Evolutionary conservation across 1,140 invertebrate species (phyloP), one percentile per base, ranked within the genome.

Genomic region (Aphidius gifuensis): DNA sequence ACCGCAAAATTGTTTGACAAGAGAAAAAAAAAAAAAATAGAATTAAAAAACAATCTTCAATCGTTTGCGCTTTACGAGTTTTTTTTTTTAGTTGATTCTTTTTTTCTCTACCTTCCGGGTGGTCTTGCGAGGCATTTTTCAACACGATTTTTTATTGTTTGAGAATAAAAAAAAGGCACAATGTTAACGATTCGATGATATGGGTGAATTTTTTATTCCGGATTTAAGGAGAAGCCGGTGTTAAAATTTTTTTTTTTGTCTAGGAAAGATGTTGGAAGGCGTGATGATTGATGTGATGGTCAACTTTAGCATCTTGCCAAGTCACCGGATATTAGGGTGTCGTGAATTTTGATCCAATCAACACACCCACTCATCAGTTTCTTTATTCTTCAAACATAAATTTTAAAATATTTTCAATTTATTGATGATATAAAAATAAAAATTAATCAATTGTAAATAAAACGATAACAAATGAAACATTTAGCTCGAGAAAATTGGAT

Each of bases 261-360:
- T 43, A 61, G 64, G 58, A 70, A 71, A 68, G 67, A 67, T 46
- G 42, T 42, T 32, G 42, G 42, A 58, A 69, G 69, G 68, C 71
- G 69, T 61, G 71, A 73, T 71, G 72, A 74, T 73, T 70, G 71
- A 74, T 74, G 71, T 67, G 64, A 70, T 32, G 9, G 50, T 70
- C 71, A 71, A 71, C 71, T 66, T 68, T 66, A 66, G 68, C 71
- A 69, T 71, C 71, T 71, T 71, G 71, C 67, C 70, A 54, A 71
- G 71, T 74, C 72, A 74, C 72, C 66, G 68, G 71, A 72, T 71
- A 71, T 73, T 72, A 71, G 69, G 69, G 71, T 66, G 66, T 65
- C 58, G 46, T 54, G 60, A 23, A 39, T 45, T 40, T 45, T 49
- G 38, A 61, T 51, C 58, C 64, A 72, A 74, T 32, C 23, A 32